phyloP scores from a whole-genome alignment of 2,113 vertebrate species.

The Nestor notabilis region DNA sequence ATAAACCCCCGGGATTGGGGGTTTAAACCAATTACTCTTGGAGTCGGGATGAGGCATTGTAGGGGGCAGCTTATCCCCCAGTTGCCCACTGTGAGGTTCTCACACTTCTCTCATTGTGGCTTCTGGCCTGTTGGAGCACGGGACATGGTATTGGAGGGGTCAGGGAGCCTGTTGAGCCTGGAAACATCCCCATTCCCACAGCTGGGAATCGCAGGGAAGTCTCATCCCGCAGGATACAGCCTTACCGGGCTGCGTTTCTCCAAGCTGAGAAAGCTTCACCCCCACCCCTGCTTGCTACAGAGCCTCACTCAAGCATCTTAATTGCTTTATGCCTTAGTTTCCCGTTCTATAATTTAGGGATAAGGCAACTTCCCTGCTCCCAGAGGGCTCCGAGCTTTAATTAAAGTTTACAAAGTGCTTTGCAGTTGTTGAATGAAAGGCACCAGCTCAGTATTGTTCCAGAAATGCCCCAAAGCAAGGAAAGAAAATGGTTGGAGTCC shows the following conservation, averaged over 20 bases:
- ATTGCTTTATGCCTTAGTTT: neutral
- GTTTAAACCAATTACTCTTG: neutral
- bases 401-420: conserved; percentile 22
- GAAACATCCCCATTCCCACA: neutral
- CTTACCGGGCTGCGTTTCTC: neutral
- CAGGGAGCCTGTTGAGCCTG: neutral
- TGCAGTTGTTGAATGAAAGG: neutral
- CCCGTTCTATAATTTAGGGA: neutral
- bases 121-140: neutral
- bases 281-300: neutral
- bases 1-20: neutral
- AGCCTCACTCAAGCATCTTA: neutral
- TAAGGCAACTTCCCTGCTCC: neutral
- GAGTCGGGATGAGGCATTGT: neutral
- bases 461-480: neutral
- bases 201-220: neutral
- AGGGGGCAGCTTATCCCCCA: neutral
- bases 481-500: neutral
- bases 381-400: neutral
- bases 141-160: accelerated
- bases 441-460: neutral
- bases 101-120: neutral
- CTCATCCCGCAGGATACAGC: neutral
- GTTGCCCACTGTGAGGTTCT: neutral
- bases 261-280: neutral